Percentiles rank a stretch among this genome's conserved stretches.
phyloP scores from a whole-genome alignment of 2,888 invertebrate species.

The Thumatha senex region DNA sequence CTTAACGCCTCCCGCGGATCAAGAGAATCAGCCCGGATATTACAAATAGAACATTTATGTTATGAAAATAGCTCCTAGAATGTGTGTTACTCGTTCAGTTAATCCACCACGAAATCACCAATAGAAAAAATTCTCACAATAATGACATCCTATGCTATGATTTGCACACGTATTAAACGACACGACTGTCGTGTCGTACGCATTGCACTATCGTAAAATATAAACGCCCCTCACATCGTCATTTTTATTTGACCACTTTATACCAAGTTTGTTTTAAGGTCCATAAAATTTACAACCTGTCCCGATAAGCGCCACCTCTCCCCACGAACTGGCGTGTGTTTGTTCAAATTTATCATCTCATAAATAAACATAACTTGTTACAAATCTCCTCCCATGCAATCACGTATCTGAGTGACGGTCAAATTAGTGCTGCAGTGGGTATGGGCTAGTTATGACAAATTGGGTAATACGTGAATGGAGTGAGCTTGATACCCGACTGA shows the following conservation, averaged over 20 bases:
- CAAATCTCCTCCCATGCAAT: slow-evolving; percentile 29
- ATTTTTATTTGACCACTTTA: slow-evolving; percentile 49
- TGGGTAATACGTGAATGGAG: too few species aligned
- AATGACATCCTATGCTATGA: neutral
- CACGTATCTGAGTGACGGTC: slow-evolving; percentile 22
- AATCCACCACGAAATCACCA: neutral
- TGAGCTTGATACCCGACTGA: too few species aligned
- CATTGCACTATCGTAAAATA: neutral
- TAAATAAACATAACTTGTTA: slow-evolving; percentile 54
- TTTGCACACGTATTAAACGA: slow-evolving; percentile 7
- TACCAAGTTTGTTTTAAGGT: slow-evolving; percentile 55
- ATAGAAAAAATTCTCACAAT: too few species aligned
- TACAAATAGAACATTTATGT: slow-evolving; percentile 6
- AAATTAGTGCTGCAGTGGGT: slow-evolving; percentile 13
- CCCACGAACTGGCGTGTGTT: slow-evolving; percentile 41
- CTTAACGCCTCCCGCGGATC: slow-evolving; percentile 4
- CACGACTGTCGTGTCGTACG: slow-evolving; percentile 14
- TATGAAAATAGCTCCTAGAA: slow-evolving; percentile 3
- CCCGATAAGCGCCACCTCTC: slow-evolving; percentile 43
- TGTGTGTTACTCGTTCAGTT: neutral
- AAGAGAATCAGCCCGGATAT: slow-evolving; percentile 8
- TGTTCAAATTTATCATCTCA: slow-evolving; percentile 58
- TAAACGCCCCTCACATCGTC: slow-evolving; percentile 27
- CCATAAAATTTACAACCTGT: slow-evolving; percentile 58
- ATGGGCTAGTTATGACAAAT: too few species aligned